Conservation (phyloP, 2,113 vertebrate species). For the Hemibagrus wyckioides region DNA sequence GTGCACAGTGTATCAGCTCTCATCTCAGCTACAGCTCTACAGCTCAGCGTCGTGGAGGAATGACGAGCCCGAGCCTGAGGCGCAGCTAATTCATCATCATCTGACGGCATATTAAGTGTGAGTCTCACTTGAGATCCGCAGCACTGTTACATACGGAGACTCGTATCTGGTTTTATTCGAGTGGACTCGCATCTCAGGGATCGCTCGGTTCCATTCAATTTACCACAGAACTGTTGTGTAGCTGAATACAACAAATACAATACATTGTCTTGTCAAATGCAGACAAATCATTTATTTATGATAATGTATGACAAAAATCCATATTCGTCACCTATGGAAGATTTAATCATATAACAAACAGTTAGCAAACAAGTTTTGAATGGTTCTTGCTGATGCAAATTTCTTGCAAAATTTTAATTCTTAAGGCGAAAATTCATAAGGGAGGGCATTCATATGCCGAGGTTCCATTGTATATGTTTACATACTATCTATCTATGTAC, state of each 20-base stretch:
- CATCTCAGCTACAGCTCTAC: slow-evolving; percentile 5
- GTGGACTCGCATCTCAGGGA: not conserved
- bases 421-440: too few species aligned
- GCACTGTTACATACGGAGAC: slow-evolving; percentile 12
- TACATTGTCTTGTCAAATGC: slow-evolving; percentile 3
- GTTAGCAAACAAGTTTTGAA: too few species aligned
- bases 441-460: too few species aligned
- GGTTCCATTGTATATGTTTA: too few species aligned
- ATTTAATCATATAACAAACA: not conserved
- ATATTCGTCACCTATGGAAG: not conserved
- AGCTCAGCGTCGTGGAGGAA: not conserved
- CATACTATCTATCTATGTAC: too few species aligned
- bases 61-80: not conserved
- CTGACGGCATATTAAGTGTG: slow-evolving; percentile 28
- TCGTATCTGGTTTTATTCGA: slow-evolving; percentile 8
- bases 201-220: slow-evolving; percentile 21
- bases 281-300: not conserved
- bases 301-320: not conserved
- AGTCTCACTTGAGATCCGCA: slow-evolving; percentile 12
- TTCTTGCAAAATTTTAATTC: too few species aligned
- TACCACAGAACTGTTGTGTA: slow-evolving; percentile 4
- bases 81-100: slow-evolving; percentile 35
- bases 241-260: too few species aligned
- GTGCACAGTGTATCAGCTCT: not conserved
- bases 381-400: too few species aligned